phyloP scores from a whole-genome alignment of 2,797 vertebrate species.

The Phataginus tricuspis region DNA sequence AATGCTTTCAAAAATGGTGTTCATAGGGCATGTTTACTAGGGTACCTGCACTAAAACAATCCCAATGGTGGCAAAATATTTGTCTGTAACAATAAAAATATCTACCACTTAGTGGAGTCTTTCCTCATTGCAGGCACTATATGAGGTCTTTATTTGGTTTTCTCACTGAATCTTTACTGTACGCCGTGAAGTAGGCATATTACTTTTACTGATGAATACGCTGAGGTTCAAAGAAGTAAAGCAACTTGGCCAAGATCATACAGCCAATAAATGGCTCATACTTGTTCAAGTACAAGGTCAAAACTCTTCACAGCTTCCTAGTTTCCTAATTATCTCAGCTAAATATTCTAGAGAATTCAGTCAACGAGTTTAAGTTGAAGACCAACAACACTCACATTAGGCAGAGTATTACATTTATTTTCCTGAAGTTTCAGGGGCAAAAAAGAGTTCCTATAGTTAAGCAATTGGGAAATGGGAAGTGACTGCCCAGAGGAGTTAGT shows the following conservation, averaged over 20 bases:
- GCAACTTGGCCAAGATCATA: not conserved
- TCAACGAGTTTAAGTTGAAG: not conserved
- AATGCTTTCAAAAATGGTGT: not conserved
- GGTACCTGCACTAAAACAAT: not conserved
- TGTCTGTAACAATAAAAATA: not conserved
- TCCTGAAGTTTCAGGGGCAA: not conserved
- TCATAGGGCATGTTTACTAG: not conserved
- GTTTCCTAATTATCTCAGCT: not conserved
- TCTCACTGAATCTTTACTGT: not conserved
- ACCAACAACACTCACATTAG: not conserved
- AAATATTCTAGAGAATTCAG: conserved; percentile 35
- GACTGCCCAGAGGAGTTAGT: not conserved
- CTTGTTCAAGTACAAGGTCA: not conserved
- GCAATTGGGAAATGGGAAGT: not conserved
- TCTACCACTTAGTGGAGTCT: not conserved
- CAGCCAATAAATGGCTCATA: not conserved
- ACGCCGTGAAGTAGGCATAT: not conserved
- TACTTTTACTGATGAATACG: conserved; percentile 37
- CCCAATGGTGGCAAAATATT: not conserved
- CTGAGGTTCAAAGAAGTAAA: not conserved
- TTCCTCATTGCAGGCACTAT: not conserved
- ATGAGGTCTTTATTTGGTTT: not conserved
- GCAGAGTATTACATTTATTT: not conserved
- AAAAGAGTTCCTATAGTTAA: not conserved
- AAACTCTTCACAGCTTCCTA: not conserved